Base-by-base conservation (phyloP, 2,888 invertebrate species). In the Drosophila helvetica region DNA sequence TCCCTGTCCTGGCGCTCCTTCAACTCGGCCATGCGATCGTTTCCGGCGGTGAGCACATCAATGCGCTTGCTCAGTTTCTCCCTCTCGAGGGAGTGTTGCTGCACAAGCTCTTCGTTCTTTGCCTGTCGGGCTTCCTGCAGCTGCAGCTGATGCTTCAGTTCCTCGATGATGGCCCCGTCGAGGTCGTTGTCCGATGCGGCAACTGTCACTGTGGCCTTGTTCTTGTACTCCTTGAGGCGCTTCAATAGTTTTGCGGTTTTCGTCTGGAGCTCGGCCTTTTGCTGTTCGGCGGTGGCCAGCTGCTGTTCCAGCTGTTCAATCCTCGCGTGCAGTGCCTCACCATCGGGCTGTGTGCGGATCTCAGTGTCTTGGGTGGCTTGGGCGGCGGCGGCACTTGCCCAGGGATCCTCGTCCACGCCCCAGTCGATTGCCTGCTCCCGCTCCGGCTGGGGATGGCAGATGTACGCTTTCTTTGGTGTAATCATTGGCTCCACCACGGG, bases 201-300 rank as follows among this genome's bases (percentile, higher is more conserved):
- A 65, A n/a, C 63, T 45, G 50, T 27, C 15, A 25, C 15, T 17
- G 63, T 73, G 18, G 80, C 77, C 53, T 91, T 94, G 2, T 92
- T 92, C 91, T 97, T 98, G 60, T 96, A 94, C 89, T 96, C 96
- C 91, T 97, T 98, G 48, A 98, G 92, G 91, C 97, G 98, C 84
- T 96, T 96, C 79, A 98, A 93, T 75, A 97, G 93, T 92, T 96
- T 97, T 1, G 94, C 94, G 33, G 95, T 94, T 90, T 96, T 96
- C 0, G 92, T 93, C 78, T 96, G 95, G 60, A 94, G 93, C 64
- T 93, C 92, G 19, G 95, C 90, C 50, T 92, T 92, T 18, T 96
- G 95, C 64, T 94, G 93, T 65, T 93, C 92, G n/a, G 95, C 90
- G 45, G 92, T 91, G 19, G 94, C 93, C 69, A 94, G 93, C 71